A percentile compares a stretch with the other conserved stretches of the same genome.
Conservation (phyloP, 2,113 vertebrate genomes). For the Puffinus mauretanicus region DNA sequence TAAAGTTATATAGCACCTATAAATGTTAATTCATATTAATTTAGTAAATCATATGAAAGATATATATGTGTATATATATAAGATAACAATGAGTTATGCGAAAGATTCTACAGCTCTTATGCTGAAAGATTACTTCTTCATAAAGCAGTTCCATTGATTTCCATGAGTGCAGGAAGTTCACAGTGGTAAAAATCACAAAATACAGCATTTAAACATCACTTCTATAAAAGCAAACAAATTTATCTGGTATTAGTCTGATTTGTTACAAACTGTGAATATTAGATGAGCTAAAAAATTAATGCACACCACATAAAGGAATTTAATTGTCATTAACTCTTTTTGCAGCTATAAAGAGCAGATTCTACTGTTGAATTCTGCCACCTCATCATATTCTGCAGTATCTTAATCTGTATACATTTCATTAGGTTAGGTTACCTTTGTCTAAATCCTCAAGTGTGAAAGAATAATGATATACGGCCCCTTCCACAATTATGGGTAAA, state of each 20-base stretch:
- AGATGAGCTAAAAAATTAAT: not conserved
- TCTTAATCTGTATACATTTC: not conserved
- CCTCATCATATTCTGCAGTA: not conserved
- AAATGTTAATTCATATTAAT: conserved; percentile 12
- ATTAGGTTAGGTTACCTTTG: not conserved
- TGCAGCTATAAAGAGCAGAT: not conserved
- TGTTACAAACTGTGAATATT: not conserved
- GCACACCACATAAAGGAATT: not conserved
- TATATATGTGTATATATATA: not conserved
- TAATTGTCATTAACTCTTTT: not conserved
- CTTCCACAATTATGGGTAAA: not conserved
- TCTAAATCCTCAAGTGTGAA: not conserved
- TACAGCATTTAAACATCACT: not conserved
- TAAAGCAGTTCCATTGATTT: not conserved
- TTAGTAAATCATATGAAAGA: not conserved
- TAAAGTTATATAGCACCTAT: conserved; percentile 89
- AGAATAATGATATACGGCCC: not conserved
- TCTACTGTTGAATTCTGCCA: not conserved
- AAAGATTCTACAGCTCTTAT: not conserved
- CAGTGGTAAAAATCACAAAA: not conserved
- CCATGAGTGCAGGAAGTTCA: not conserved
- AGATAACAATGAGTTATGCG: not conserved
- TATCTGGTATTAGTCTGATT: not conserved
- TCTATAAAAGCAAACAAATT: not conserved
- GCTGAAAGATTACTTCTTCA: not conserved